A percentile compares a stretch with the other conserved stretches of the same genome.
Conservation (phyloP, 2,888 invertebrate species). For the Chrysolina americana region DNA sequence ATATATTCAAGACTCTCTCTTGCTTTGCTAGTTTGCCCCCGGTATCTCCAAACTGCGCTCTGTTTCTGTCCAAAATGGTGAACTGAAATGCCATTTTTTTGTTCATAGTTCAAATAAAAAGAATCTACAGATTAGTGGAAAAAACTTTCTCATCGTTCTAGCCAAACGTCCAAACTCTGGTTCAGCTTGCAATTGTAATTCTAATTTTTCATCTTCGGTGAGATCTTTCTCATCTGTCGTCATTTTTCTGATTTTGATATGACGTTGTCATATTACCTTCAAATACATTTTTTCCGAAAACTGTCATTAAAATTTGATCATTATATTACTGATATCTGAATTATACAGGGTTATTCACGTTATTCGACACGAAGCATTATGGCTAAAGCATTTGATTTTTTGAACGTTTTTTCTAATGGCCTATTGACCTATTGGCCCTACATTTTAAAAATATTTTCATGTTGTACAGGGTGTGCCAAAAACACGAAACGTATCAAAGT, state of each 20-base stretch:
- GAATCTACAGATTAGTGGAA: too few species aligned
- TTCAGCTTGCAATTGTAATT: conserved; percentile 83
- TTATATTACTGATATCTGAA: too few species aligned
- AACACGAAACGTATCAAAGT: too few species aligned
- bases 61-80: conserved; percentile 82
- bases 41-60: conserved; percentile 76
- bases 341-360: too few species aligned
- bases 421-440: too few species aligned
- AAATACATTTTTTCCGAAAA: too few species aligned
- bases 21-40: conserved; percentile 75
- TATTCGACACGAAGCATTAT: too few species aligned
- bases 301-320: too few species aligned
- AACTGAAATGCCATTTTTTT: conserved; percentile 37
- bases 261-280: conserved; percentile 12
- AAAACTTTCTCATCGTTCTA: conserved; percentile 70
- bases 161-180: conserved; percentile 84
- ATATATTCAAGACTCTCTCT: conserved; percentile 74
- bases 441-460: too few species aligned
- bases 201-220: conserved; percentile 73
- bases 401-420: too few species aligned
- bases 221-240: conserved; percentile 57
- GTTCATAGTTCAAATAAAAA: background rate
- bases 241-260: conserved; percentile 38
- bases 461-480: too few species aligned
- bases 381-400: too few species aligned